Percentiles rank a stretch among this genome's conserved stretches.
Conservation (phyloP, 2,113 vertebrate genomes). For the Limnothrissa miodon region DNA sequence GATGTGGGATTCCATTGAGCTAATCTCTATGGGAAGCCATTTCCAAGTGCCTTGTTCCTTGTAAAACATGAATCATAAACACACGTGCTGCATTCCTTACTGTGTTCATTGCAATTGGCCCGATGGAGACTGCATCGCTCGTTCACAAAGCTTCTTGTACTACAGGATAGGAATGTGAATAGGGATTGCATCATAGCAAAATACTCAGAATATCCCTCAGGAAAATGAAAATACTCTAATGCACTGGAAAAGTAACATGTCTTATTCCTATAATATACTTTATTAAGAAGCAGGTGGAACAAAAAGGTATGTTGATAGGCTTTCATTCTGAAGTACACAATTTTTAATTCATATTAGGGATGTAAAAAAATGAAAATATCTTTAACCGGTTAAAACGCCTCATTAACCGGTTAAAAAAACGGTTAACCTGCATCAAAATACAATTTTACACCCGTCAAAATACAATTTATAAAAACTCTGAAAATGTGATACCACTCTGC, state of each 20-base stretch:
- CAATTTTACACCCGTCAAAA: no score
- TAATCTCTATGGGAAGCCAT: not conserved
- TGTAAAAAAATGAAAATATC: no score
- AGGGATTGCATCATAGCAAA: not conserved
- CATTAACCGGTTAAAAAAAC: no score
- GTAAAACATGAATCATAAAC: conserved; percentile 2
- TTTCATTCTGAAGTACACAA: not conserved
- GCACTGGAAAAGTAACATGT: not conserved
- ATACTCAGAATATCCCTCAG: not conserved
- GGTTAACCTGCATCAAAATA: no score
- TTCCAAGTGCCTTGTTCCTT: not conserved
- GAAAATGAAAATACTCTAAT: not conserved
- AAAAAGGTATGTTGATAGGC: not conserved
- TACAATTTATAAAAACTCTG: no score
- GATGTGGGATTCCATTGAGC: not conserved
- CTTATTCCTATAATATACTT: not conserved
- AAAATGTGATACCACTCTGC: no score
- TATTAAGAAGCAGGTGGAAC: not conserved
- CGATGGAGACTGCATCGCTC: not conserved
- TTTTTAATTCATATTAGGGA: not conserved
- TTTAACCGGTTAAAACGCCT: no score
- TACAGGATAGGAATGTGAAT: not conserved
- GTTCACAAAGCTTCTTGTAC: not conserved
- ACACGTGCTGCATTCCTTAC: not conserved
- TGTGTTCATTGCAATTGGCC: not conserved